These are phyloP conservation scores for Eretmocerus hayati DNA, from an alignment of 2,888 invertebrate genomes.

Conservation along the genomic window DNA sequence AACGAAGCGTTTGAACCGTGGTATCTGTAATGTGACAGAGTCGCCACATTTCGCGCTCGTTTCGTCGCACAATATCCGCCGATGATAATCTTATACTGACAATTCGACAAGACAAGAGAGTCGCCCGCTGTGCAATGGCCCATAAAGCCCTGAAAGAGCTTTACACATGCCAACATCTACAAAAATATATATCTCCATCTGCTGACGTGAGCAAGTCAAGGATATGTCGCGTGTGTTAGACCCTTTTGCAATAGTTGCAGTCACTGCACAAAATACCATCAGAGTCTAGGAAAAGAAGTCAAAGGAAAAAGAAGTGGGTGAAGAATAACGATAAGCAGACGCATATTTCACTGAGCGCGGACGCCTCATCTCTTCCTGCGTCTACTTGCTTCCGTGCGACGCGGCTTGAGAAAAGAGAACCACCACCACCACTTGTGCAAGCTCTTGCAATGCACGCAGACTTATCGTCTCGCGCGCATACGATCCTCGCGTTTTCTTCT, in stretches of 20 bases:
- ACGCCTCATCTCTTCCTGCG: background rate
- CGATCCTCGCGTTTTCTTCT: too few relatives aligned
- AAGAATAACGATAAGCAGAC: constrained; percentile 46
- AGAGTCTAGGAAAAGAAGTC: constrained; percentile 30
- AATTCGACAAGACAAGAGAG: too few relatives aligned
- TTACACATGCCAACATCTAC: too few relatives aligned
- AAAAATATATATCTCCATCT: too few relatives aligned
- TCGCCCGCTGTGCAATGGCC: too few relatives aligned
- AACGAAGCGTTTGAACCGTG: constrained; percentile 29
- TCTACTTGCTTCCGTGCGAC: too few relatives aligned
- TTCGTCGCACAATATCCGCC: too few relatives aligned
- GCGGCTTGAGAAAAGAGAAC: too few relatives aligned
- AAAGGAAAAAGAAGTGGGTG: constrained; percentile 34
- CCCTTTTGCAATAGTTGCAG: constrained; percentile 42
- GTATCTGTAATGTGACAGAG: background rate
- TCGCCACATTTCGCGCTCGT: too few relatives aligned
- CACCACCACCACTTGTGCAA: constrained; percentile 18
- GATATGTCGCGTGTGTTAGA: constrained; percentile 26
- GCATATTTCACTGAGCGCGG: constrained; percentile 36
- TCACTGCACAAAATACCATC: constrained; percentile 38
- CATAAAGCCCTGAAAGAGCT: too few relatives aligned
- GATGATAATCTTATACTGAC: too few relatives aligned
- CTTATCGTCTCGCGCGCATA: constrained; percentile 44
- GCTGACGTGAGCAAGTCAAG: too few relatives aligned
- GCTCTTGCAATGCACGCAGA: constrained; percentile 29